Percentiles rank a stretch among this genome's conserved stretches.
Evolutionary conservation across 2,888 invertebrate species (phyloP).

Genomic region (Campaea margaritaria): DNA sequence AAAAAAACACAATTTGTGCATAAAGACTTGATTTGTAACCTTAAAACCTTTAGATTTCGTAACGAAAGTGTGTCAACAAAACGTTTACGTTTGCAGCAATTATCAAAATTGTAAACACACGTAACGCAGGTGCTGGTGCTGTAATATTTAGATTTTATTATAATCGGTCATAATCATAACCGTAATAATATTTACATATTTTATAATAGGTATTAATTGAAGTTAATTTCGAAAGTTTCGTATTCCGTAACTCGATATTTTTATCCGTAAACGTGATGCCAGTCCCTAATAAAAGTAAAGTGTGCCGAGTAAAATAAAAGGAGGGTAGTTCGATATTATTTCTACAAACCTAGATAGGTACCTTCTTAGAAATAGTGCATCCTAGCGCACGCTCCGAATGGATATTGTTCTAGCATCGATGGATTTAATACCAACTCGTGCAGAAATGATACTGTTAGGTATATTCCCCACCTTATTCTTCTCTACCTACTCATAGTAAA

Average conservation of each 20-base stretch:
- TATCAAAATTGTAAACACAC: slow-evolving; percentile 20
- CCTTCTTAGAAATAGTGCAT: too few species aligned
- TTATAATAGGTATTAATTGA: neutral
- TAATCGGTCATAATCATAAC: neutral
- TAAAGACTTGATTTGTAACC: slow-evolving; percentile 6
- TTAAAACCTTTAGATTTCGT: slow-evolving; percentile 5
- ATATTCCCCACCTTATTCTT: too few species aligned
- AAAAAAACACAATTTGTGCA: neutral
- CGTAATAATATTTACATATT: slow-evolving; percentile 7
- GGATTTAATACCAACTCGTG: too few species aligned
- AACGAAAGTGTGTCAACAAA: slow-evolving; percentile 11
- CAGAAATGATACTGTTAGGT: too few species aligned
- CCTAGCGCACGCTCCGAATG: too few species aligned
- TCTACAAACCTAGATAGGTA: too few species aligned
- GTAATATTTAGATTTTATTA: slow-evolving; percentile 8
- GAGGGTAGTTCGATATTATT: too few species aligned
- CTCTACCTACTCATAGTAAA: too few species aligned
- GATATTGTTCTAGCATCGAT: too few species aligned
- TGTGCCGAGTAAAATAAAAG: too few species aligned
- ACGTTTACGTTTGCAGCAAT: slow-evolving; percentile 12
- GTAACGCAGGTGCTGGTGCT: slow-evolving; percentile 17
- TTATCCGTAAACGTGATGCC: slow-evolving; percentile 1
- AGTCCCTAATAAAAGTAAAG: too few species aligned
- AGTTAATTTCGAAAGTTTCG: neutral
- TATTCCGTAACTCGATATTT: slow-evolving; percentile 2